Conservation (phyloP, 2,113 vertebrate species). For the Polyodon spathula region DNA sequence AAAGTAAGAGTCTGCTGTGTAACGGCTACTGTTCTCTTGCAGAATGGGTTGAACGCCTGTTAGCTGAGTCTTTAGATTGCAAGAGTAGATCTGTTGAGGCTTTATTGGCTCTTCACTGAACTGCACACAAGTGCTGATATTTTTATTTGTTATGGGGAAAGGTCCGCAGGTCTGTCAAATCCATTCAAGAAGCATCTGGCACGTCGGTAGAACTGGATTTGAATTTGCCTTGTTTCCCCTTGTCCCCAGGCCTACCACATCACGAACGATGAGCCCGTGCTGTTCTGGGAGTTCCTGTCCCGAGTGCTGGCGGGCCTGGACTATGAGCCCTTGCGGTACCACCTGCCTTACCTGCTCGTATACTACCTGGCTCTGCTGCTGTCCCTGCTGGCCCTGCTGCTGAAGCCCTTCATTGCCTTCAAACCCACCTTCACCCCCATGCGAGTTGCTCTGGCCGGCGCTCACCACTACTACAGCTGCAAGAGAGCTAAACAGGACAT, state of each 20-base stretch:
- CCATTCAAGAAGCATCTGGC: too few species aligned
- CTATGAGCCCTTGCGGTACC: slow-evolving; percentile 79
- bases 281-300: slow-evolving; percentile 91
- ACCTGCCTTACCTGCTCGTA: slow-evolving; percentile 76
- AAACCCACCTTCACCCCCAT: slow-evolving; percentile 87
- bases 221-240: slow-evolving; percentile 9
- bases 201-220: background rate
- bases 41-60: too few species aligned
- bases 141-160: too few species aligned
- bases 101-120: background rate
- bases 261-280: slow-evolving; percentile 88
- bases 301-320: slow-evolving; percentile 77
- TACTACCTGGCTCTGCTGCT: slow-evolving; percentile 79
- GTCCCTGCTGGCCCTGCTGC: slow-evolving; percentile 59
- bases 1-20: slow-evolving; percentile 72
- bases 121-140: background rate
- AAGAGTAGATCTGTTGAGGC: too few species aligned
- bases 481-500: slow-evolving; percentile 76
- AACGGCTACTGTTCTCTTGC: too few species aligned
- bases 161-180: too few species aligned
- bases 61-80: too few species aligned
- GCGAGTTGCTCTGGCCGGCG: slow-evolving; percentile 85
- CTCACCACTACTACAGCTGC: slow-evolving; percentile 90
- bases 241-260: slow-evolving; percentile 82
- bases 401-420: slow-evolving; percentile 69